Base-by-base conservation (phyloP, 2,888 invertebrate species). In the Pyrocoelia pectoralis region DNA sequence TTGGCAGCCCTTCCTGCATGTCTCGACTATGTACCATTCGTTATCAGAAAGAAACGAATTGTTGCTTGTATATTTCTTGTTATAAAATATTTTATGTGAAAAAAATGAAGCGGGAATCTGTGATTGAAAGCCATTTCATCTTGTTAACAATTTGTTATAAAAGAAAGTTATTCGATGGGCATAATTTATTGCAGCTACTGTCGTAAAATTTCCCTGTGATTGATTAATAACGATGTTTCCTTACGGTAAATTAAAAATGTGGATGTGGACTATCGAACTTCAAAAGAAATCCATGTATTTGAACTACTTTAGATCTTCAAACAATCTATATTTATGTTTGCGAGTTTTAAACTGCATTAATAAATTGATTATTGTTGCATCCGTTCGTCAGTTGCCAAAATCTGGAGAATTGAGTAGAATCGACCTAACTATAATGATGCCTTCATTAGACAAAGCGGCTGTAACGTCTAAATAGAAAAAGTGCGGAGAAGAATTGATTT, bases 1-100 rank as follows among this genome's bases (percentile, higher is more conserved):
- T 60, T 68, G 65, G 59, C 65, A 60, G 54, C 55, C 58, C 61
- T 60, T 43, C 56, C 52, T 56, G 52, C 55, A 50, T 60, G 65
- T 52, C 61, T 61, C 61, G 56, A 59, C 57, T 64, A 52, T 65
- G 53, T 29, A 41, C 65, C 67, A 68, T 66, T 64, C 60, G 64
- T 68, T 69, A 66, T 68, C 56, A 49, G 58, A 55, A 60, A 69
- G 65, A 60, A 61, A 66, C 66, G 67, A 66, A 64, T 55, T 60
- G 61, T 59, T 54, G 29, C 41, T 18, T 28, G 54, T 38, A 58
- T 43, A 62, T 53, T 62, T 61, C 53, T 62, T 57, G 57, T 52
- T 51, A 33, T 29, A 33, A 49, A 61, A 61, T 61, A 52, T 56
- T 56, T 51, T 56, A 46, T 50, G 52, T 8, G 41, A 55, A 53